These are phyloP conservation scores for Oryctes rhinoceros DNA, from an alignment of 1,140 invertebrate species.

Conservation along the genomic window DNA sequence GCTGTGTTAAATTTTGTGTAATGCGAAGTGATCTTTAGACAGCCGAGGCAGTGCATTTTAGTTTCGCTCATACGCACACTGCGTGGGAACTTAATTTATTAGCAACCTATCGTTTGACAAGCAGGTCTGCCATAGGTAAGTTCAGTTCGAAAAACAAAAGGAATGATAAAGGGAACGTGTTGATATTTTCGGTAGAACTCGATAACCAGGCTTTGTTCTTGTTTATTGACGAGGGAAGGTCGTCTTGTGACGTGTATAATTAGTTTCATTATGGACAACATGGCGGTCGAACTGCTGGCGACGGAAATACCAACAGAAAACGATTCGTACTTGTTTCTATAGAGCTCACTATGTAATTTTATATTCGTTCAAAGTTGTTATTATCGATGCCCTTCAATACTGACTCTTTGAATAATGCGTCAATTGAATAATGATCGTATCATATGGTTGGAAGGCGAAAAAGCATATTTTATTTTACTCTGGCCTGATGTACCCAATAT, in stretches of 20 bases:
- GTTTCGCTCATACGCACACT: not conserved
- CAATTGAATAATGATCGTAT: not conserved
- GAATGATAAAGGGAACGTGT: not conserved
- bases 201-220: constrained; percentile 20
- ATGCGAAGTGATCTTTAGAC: constrained; percentile 2
- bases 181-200: not conserved
- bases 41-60: constrained; percentile 31
- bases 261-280: constrained; percentile 35
- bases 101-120: not conserved
- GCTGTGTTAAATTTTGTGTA: constrained; percentile 32
- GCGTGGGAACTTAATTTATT: not conserved
- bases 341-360: not conserved
- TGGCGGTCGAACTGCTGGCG: constrained; percentile 25
- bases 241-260: constrained; percentile 36
- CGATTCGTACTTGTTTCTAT: not conserved
- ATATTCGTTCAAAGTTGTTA: not conserved
- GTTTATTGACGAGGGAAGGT: constrained; percentile 32
- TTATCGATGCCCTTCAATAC: not conserved
- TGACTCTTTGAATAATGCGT: not conserved
- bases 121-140: constrained; percentile 6
- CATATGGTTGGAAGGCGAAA: not conserved
- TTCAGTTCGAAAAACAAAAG: not conserved
- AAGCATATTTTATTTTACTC: not conserved
- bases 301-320: constrained; percentile 34
- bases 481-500: not conserved